These are phyloP conservation scores for Acipenser ruthenus DNA, from an alignment of 2,797 vertebrate genomes.

Conservation along the genomic window DNA sequence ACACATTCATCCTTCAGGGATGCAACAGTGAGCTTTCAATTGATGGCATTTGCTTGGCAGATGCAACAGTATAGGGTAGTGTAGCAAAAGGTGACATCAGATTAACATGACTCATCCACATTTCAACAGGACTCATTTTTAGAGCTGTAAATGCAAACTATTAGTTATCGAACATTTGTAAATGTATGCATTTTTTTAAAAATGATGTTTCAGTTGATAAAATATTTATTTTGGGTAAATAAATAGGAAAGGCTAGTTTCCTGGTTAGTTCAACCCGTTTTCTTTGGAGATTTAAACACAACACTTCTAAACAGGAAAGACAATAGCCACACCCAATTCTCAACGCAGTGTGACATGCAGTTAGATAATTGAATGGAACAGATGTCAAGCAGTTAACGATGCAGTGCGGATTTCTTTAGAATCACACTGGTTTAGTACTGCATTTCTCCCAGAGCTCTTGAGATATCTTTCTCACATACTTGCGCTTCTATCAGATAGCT, in stretches of 20 bases:
- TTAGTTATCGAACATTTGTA: too few species aligned
- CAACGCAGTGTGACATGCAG: constrained; percentile 52
- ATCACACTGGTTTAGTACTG: background rate
- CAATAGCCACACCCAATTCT: constrained; percentile 44
- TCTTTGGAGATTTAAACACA: too few species aligned
- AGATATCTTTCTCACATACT: background rate
- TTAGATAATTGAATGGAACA: constrained; percentile 54
- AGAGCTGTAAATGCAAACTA: too few species aligned
- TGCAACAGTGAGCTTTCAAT: background rate
- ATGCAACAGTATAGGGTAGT: background rate
- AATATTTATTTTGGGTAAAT: too few species aligned
- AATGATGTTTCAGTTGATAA: too few species aligned
- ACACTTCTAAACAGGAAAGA: too few species aligned
- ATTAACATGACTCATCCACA: background rate
- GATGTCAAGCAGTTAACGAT: constrained; percentile 51
- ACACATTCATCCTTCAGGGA: too few species aligned
- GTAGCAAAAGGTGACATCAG: background rate
- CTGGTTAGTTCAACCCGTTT: too few species aligned
- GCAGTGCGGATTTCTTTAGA: constrained; percentile 50
- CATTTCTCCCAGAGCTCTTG: background rate
- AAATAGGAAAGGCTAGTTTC: too few species aligned
- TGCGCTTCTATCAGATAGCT: background rate
- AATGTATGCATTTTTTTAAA: too few species aligned
- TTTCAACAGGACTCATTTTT: too few species aligned
- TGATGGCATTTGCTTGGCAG: background rate